Percentiles rank a stretch among this genome's conserved stretches.
These are phyloP conservation scores for Solea solea DNA, from an alignment of 2,113 vertebrate genomes.

Conservation along the genomic window DNA sequence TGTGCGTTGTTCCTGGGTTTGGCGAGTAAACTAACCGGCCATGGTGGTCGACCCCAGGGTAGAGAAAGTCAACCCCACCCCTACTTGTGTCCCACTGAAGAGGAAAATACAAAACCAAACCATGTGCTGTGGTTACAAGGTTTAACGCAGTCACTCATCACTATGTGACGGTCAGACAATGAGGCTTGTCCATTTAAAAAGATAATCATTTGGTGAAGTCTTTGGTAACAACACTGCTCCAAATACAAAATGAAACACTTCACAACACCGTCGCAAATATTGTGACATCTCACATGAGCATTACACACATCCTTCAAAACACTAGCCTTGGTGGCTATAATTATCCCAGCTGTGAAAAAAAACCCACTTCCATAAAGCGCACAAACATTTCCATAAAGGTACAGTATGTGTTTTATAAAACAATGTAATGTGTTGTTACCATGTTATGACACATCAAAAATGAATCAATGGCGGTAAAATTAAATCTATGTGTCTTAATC, in stretches of 20 bases:
- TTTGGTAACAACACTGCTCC: neutral
- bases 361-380: no score
- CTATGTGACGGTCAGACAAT: neutral
- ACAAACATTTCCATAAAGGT: no score
- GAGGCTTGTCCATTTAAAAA: slow-evolving; percentile 1
- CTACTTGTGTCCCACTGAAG: slow-evolving; percentile 1
- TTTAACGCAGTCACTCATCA: slow-evolving; percentile 12
- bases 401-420: no score
- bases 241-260: slow-evolving; percentile 6
- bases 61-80: slow-evolving; percentile 29
- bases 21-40: slow-evolving; percentile 44
- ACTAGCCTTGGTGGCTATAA: neutral
- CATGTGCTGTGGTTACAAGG: slow-evolving; percentile 30
- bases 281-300: slow-evolving; percentile 13
- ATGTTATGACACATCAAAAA: no score
- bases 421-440: no score
- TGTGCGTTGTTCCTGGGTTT: slow-evolving; percentile 23
- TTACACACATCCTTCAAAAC: neutral
- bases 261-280: slow-evolving; percentile 10
- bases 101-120: slow-evolving; percentile 32
- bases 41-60: slow-evolving; percentile 62
- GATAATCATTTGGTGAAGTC: slow-evolving; percentile 13
- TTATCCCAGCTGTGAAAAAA: no score
- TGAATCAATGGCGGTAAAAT: no score
- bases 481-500: no score